Conservation (phyloP, 2,113 vertebrate genomes). For the Erinaceus europaeus region DNA sequence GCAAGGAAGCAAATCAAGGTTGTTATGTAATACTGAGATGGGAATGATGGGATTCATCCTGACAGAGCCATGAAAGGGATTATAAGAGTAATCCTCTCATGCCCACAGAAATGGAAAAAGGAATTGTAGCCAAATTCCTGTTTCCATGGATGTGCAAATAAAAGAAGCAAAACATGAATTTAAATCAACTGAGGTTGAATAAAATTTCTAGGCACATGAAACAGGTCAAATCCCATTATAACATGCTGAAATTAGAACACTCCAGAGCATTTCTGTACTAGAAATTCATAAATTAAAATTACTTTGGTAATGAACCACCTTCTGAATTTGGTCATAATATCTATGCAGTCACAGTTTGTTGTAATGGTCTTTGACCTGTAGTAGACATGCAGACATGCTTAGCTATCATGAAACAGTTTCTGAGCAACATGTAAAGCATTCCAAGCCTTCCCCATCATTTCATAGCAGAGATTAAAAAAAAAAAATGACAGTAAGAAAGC, state of each 20-base stretch:
- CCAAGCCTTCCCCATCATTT: constrained; percentile 50
- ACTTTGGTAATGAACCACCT: neutral
- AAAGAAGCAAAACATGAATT: constrained; percentile 41
- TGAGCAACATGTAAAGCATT: constrained; percentile 55
- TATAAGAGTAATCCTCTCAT: neutral
- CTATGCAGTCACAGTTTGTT: neutral
- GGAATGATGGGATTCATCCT: neutral
- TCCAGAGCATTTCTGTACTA: neutral
- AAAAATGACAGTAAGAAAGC: constrained; percentile 34
- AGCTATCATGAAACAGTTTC: constrained; percentile 48
- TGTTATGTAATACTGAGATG: neutral
- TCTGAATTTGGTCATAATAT: neutral
- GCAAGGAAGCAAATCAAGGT: constrained; percentile 28
- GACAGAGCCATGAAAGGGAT: neutral
- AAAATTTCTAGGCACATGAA: constrained; percentile 18
- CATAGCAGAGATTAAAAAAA: constrained; percentile 33
- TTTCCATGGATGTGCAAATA: constrained; percentile 21
- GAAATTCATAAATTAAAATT: constrained; percentile 27
- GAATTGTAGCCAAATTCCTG: constrained; percentile 16
- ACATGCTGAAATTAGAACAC: constrained; percentile 1
- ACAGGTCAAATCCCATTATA: constrained; percentile 66
- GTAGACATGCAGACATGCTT: constrained; percentile 47
- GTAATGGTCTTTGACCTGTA: constrained; percentile 66
- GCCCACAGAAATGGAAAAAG: constrained; percentile 42
- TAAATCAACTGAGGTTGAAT: constrained; percentile 8